Conservation (phyloP, 2,797 vertebrate genomes). For the Sebastes matsubarae region DNA sequence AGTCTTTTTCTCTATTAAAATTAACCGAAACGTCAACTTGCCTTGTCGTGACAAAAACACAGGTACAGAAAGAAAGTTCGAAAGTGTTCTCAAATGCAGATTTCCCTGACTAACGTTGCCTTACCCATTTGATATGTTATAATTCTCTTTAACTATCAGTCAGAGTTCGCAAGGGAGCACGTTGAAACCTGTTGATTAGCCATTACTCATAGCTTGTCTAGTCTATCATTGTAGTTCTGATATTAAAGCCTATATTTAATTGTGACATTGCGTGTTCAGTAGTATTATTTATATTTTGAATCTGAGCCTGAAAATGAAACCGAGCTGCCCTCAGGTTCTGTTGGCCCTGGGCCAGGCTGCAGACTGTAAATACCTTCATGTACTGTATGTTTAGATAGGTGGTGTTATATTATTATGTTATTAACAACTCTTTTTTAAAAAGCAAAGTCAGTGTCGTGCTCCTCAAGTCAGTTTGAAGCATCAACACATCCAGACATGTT, state of each 20-base stretch:
- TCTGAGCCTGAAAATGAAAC: constrained; percentile 2
- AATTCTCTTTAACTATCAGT: not conserved
- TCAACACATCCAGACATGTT: constrained; percentile 16
- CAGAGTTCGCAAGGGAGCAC: not conserved
- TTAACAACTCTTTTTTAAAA: constrained; percentile 15
- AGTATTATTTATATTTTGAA: not conserved
- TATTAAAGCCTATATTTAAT: not conserved
- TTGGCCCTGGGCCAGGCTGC: constrained; percentile 19
- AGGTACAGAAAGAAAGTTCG: not conserved
- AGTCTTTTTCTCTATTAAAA: not conserved
- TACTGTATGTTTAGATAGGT: constrained; percentile 16
- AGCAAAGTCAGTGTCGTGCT: constrained; percentile 11
- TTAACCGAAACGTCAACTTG: not conserved
- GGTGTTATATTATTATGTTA: constrained; percentile 16
- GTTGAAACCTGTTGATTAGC: constrained; percentile 31
- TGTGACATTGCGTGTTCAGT: not conserved
- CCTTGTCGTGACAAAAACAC: not conserved
- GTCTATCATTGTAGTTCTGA: not conserved
- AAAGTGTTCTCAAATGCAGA: not conserved
- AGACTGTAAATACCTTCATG: constrained; percentile 33
- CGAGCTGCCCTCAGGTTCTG: not conserved
- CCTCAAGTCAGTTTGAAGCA: constrained; percentile 16
- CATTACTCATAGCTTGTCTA: not conserved
- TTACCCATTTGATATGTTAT: not conserved
- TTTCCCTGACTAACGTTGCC: not conserved